Conservation (phyloP, 2,113 vertebrate species). For the Corythaixoides concolor region DNA sequence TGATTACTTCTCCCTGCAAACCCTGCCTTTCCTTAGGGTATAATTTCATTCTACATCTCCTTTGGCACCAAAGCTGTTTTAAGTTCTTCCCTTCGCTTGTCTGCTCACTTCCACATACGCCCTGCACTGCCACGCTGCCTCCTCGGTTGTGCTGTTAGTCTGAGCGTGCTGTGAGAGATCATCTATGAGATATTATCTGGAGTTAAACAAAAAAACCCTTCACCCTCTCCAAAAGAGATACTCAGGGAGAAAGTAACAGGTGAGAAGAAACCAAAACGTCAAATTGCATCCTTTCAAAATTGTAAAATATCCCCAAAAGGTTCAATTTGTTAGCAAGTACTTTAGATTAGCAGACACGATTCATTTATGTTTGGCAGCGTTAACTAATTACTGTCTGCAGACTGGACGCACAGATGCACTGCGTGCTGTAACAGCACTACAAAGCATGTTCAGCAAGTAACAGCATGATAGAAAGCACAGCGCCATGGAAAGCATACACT, state of each 20-base stretch:
- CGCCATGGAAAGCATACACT: conserved; percentile 65
- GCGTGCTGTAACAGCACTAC: conserved; percentile 43
- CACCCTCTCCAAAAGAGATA: background rate
- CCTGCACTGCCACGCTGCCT: background rate
- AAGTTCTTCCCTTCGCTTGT: background rate
- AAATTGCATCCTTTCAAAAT: background rate
- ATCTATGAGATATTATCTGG: background rate
- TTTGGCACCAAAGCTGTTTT: background rate
- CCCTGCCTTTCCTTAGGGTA: background rate
- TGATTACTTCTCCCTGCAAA: background rate
- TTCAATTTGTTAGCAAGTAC: conserved; percentile 59
- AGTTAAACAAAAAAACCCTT: background rate
- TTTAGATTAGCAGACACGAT: conserved; percentile 59
- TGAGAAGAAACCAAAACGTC: background rate
- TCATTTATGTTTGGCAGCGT: conserved; percentile 71
- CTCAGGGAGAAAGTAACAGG: background rate
- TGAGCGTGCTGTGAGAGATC: background rate
- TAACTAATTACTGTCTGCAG: conserved; percentile 71
- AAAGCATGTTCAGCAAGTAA: conserved; percentile 58
- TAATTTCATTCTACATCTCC: background rate
- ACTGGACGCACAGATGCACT: conserved; percentile 34
- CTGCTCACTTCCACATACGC: background rate
- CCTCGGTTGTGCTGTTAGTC: background rate
- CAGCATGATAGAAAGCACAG: conserved; percentile 51
- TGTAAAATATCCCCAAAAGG: conserved; percentile 18